A percentile compares a stretch with the other conserved stretches of the same genome.
These are phyloP conservation scores for Psittacara wagleri DNA, from an alignment of 2,113 vertebrate species.

Conservation along the genomic window DNA sequence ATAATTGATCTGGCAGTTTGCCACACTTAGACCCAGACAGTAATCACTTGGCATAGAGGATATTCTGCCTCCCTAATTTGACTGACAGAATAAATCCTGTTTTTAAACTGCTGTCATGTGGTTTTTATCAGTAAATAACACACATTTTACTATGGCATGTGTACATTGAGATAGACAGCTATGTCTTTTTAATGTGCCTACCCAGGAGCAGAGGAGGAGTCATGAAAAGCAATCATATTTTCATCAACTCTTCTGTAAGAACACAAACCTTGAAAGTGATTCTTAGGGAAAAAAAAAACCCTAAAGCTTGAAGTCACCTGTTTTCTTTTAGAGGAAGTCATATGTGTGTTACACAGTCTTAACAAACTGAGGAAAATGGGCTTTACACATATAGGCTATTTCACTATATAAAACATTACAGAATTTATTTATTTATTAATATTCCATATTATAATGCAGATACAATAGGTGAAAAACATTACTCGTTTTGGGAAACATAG, in stretches of 20 bases:
- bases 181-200: constrained; percentile 41
- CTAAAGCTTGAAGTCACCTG: not conserved
- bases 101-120: constrained; percentile 65
- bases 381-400: not conserved
- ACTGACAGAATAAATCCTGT: constrained; percentile 70
- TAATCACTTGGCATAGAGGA: constrained; percentile 65
- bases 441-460: not conserved
- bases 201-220: not conserved
- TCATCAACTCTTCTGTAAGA: not conserved
- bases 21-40: constrained; percentile 48
- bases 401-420: not conserved
- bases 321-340: not conserved
- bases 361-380: not conserved
- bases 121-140: constrained; percentile 77
- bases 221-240: constrained; percentile 17
- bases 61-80: constrained; percentile 69
- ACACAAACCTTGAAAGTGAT: not conserved
- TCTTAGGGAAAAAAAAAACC: not conserved
- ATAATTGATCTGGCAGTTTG: constrained; percentile 75
- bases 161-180: constrained; percentile 59
- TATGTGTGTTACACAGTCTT: not conserved
- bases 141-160: constrained; percentile 62
- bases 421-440: not conserved
- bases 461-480: not conserved
- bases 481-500: not conserved